Evolutionary conservation across 2,113 vertebrate species (phyloP).

Genomic region (Uria lomvia): DNA sequence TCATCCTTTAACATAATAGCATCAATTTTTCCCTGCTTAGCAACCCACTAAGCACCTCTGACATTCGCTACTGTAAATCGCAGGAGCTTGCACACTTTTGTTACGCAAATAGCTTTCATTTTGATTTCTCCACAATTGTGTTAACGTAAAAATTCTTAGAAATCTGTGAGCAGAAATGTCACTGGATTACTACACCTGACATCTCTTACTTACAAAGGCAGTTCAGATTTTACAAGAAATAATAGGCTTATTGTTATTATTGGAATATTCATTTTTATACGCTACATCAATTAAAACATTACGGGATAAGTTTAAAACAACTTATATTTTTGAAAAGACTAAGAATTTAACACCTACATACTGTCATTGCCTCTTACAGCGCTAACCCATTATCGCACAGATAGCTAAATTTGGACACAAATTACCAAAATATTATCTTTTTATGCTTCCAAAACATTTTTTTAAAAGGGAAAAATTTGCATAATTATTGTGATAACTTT

Average conservation of each 20-base stretch:
- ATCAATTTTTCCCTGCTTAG: not conserved
- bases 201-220: not conserved
- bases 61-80: not conserved
- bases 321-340: not conserved
- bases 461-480: not conserved
- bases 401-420: slow-evolving; percentile 17
- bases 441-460: slow-evolving; percentile 1
- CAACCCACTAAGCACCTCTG: not conserved
- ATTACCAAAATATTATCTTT: not conserved
- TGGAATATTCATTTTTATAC: not conserved
- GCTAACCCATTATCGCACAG: slow-evolving; percentile 9
- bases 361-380: not conserved
- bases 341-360: not conserved
- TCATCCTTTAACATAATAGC: not conserved
- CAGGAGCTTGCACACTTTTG: not conserved
- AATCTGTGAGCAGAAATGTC: not conserved
- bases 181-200: not conserved
- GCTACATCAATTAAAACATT: not conserved
- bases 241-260: not conserved
- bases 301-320: not conserved
- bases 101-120: not conserved
- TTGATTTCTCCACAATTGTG: not conserved
- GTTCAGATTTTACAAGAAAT: not conserved
- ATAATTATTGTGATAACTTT: slow-evolving; percentile 29
- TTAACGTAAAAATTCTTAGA: not conserved